Evolutionary conservation across 1,140 invertebrate genomes (phyloP).

Genomic region (Aporrectodea caliginosa): DNA sequence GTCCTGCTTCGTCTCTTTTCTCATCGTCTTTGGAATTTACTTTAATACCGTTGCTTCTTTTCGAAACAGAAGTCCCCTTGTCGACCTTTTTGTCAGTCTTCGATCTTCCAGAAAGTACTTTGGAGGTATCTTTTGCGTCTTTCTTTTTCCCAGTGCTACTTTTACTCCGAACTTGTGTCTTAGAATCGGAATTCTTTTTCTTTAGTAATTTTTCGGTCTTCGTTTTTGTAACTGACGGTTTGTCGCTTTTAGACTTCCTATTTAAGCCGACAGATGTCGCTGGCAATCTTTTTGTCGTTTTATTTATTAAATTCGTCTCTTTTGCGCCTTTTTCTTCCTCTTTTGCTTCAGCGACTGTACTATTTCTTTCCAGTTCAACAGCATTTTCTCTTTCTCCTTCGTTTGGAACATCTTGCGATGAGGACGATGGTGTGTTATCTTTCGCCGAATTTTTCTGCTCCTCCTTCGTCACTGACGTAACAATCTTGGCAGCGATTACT

Average conservation of each 20-base stretch:
- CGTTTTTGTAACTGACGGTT: neutral
- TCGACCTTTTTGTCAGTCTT: no score
- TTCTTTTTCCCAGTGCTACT: neutral
- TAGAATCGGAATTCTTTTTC: neutral
- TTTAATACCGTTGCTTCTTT: no score
- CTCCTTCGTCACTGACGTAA: no score
- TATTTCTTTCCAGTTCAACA: neutral
- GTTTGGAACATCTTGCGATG: neutral
- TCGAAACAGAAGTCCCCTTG: no score
- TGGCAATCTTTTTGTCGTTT: neutral
- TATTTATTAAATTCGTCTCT: neutral
- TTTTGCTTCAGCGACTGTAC: neutral
- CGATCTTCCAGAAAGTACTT: neutral
- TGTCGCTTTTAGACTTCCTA: neutral
- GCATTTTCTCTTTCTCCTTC: neutral
- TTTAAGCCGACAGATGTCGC: neutral
- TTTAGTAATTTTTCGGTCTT: neutral
- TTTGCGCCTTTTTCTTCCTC: neutral
- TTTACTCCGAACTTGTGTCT: neutral
- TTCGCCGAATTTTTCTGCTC: no score
- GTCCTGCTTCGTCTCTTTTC: neutral
- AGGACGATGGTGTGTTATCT: no score
- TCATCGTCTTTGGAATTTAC: neutral
- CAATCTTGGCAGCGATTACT: no score
- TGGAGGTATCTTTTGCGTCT: neutral